A percentile compares a stretch with the other conserved stretches of the same genome.
These are phyloP conservation scores for Acanthisitta chloris DNA, from an alignment of 2,113 vertebrate species.

Conservation along the genomic window DNA sequence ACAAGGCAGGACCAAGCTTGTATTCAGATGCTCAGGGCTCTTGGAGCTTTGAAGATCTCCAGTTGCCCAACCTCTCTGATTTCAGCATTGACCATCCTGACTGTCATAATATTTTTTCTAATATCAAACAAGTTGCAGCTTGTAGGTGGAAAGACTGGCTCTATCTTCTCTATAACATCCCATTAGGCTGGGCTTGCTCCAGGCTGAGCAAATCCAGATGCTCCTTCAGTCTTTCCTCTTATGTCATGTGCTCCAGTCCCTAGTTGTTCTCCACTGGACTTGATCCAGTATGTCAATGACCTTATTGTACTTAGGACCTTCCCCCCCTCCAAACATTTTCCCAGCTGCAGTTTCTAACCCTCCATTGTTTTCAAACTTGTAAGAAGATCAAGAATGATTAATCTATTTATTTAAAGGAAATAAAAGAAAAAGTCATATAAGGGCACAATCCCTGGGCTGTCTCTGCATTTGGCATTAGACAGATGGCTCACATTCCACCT, in stretches of 20 bases:
- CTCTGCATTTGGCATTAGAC: constrained; percentile 29
- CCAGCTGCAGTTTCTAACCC: neutral
- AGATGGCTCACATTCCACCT: constrained; percentile 60
- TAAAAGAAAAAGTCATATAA: constrained; percentile 10
- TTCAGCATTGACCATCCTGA: neutral
- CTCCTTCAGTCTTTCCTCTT: neutral
- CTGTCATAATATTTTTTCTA: neutral
- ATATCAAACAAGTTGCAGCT: neutral
- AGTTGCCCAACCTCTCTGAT: neutral
- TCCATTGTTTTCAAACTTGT: constrained; percentile 16
- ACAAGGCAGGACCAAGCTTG: neutral
- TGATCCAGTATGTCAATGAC: neutral
- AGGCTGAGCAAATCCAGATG: neutral
- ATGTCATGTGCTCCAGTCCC: neutral
- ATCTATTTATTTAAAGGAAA: constrained; percentile 28
- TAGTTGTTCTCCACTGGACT: neutral
- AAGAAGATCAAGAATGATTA: constrained; percentile 4
- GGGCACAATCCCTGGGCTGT: neutral
- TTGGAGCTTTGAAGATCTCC: neutral
- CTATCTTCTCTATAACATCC: neutral
- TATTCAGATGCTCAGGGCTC: neutral
- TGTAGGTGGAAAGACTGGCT: neutral
- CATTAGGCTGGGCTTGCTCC: neutral
- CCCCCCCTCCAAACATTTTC: neutral
- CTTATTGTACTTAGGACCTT: neutral